These are phyloP conservation scores for Heliothis virescens DNA, from an alignment of 1,140 invertebrate species.

Conservation along the genomic window DNA sequence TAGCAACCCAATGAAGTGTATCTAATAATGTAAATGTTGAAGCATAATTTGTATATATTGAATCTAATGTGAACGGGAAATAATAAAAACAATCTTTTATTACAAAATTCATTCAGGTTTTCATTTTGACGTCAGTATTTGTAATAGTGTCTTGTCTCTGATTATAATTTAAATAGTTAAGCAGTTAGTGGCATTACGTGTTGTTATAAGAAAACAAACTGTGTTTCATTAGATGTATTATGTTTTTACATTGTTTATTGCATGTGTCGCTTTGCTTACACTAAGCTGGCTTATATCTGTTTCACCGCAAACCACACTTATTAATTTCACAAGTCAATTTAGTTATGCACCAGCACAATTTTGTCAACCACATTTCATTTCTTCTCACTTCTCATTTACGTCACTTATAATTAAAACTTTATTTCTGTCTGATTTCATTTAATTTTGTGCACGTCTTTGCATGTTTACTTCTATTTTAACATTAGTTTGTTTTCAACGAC, in stretches of 20 bases:
- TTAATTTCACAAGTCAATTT: slow-evolving; percentile 22
- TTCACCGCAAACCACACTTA: slow-evolving; percentile 41
- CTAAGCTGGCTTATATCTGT: slow-evolving; percentile 48
- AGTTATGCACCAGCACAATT: slow-evolving; percentile 21
- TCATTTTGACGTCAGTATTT: slow-evolving; percentile 67
- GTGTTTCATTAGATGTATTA: slow-evolving; percentile 60
- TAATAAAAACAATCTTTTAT: slow-evolving; percentile 85
- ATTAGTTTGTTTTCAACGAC: slow-evolving; percentile 67
- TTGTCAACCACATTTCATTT: slow-evolving; percentile 19
- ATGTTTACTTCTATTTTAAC: slow-evolving; percentile 64
- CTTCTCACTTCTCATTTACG: slow-evolving; percentile 23
- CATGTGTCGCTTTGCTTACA: slow-evolving; percentile 73
- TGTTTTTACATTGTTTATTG: slow-evolving; percentile 64
- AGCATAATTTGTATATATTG: slow-evolving; percentile 85
- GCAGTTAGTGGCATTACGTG: slow-evolving; percentile 35
- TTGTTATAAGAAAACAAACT: slow-evolving; percentile 62
- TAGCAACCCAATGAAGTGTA: slow-evolving; percentile 75
- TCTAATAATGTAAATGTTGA: slow-evolving; percentile 83
- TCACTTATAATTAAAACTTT: slow-evolving; percentile 32
- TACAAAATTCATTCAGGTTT: slow-evolving; percentile 81
- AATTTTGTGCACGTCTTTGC: slow-evolving; percentile 81
- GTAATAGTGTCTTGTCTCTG: slow-evolving; percentile 80
- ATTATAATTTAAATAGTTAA: slow-evolving; percentile 58
- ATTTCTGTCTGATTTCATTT: slow-evolving; percentile 80
- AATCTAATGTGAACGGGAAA: slow-evolving; percentile 81